phyloP scores from a whole-genome alignment of 2,113 vertebrate species.

The Nesospiza acunhae region DNA sequence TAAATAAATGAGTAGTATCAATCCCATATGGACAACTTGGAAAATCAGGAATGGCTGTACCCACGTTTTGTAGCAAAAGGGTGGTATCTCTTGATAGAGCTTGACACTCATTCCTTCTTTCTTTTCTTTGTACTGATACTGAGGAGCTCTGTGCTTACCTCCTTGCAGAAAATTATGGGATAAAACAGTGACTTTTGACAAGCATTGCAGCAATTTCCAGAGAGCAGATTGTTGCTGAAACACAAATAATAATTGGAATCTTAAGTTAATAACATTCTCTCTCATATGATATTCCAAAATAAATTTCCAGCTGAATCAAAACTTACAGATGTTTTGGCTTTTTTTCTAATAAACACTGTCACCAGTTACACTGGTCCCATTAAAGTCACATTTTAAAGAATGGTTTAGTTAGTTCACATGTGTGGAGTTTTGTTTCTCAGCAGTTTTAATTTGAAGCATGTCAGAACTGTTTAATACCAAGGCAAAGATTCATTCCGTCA shows the following conservation, averaged over 20 bases:
- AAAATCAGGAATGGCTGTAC: not conserved
- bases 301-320: not conserved
- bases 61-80: not conserved
- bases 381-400: not conserved
- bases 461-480: not conserved
- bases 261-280: not conserved
- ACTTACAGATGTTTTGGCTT: not conserved
- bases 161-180: not conserved
- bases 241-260: not conserved
- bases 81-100: not conserved
- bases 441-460: not conserved
- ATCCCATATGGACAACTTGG: not conserved
- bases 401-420: not conserved
- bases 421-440: not conserved
- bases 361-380: not conserved
- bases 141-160: not conserved
- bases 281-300: not conserved
- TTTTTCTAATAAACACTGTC: not conserved
- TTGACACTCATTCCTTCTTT: not conserved
- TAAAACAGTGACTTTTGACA: not conserved
- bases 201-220: not conserved
- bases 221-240: not conserved
- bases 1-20: not conserved
- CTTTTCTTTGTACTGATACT: not conserved
- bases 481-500: not conserved